Base-by-base conservation (phyloP, 2,888 invertebrate species). In the Eupithecia subumbrata region DNA sequence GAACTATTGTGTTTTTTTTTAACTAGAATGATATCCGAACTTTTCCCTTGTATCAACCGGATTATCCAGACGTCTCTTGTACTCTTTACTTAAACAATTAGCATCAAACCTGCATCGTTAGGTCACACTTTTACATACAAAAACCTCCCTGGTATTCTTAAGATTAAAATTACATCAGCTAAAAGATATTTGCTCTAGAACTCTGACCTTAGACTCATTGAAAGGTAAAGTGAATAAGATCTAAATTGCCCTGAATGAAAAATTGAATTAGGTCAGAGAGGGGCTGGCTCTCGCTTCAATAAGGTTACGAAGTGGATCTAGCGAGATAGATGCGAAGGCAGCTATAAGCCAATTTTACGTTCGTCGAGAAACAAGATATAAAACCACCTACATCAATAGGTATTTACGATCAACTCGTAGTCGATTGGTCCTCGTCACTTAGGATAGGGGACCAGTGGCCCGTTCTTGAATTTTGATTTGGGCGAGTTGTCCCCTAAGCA, bases 201-300 rank as follows among this genome's bases (percentile, higher is more conserved):
- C 18, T 37, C 9, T 66, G 1, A 30, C 64, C 25, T 37, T 12
- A 67, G n/a, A 5, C 12, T 67, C 40, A 68, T 68, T 43, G 68
- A 43, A 43, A 45, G 48, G 45, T 52, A 69, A 68, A 68, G 14
- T 45, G 22, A 71, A 71, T 67, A 18, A 11, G 67, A 52, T 22
- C 56, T 30, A 60, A 63, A 70, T 63, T 56, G 40, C 22, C 40
- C 60, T 56, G 56, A 71, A 71, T 60, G 60, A 37, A 30, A n/a
- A 56, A 70, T 52, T 34, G 11, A 63, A 63, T 63, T 63, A 63
- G 60, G 60, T 63, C 60, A 60, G 12, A 52, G 30, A 34, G 22
- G 14, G 22, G 56, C 52, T 43, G 25, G 63, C 18, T 67, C 69
- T 25, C 69, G 40, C n/a, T 68, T 22, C 68, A 68, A 45, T 67